These are phyloP conservation scores for Laticauda colubrina DNA, from an alignment of 2,113 vertebrate species.

Conservation along the genomic window DNA sequence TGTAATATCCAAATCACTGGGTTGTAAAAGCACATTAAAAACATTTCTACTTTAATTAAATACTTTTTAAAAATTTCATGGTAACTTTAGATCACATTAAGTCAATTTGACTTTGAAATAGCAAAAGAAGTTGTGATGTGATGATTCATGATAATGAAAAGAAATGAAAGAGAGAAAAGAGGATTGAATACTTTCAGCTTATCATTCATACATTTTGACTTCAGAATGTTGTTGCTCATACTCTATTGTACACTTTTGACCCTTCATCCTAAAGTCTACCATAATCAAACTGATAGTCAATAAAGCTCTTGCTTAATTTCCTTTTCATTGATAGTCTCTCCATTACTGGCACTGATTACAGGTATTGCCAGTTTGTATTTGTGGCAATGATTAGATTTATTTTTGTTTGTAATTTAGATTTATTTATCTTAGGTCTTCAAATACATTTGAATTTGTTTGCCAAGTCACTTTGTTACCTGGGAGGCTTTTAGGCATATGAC, in stretches of 20 bases:
- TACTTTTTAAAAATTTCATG: neutral
- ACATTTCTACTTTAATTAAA: neutral
- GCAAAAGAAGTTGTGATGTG: neutral
- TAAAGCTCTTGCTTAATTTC: neutral
- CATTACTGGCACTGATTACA: neutral
- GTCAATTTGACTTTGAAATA: neutral
- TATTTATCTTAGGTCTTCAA: constrained; percentile 11
- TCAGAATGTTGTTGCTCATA: neutral
- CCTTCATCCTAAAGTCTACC: neutral
- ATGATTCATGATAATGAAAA: constrained; percentile 22
- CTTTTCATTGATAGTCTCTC: neutral
- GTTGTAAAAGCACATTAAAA: neutral
- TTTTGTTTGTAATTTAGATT: constrained; percentile 17
- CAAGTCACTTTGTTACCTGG: neutral
- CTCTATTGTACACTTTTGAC: neutral
- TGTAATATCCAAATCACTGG: neutral
- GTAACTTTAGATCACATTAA: neutral
- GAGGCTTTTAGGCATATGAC: too few species aligned
- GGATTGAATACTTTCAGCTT: constrained; percentile 3
- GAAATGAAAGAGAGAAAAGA: neutral
- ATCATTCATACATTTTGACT: neutral
- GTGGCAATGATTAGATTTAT: neutral
- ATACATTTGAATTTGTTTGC: neutral
- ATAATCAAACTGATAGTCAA: neutral
- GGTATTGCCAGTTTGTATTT: neutral